A percentile compares a stretch with the other conserved stretches of the same genome.
Conservation (phyloP, 2,113 vertebrate species). For the Mesitornis unicolor region DNA sequence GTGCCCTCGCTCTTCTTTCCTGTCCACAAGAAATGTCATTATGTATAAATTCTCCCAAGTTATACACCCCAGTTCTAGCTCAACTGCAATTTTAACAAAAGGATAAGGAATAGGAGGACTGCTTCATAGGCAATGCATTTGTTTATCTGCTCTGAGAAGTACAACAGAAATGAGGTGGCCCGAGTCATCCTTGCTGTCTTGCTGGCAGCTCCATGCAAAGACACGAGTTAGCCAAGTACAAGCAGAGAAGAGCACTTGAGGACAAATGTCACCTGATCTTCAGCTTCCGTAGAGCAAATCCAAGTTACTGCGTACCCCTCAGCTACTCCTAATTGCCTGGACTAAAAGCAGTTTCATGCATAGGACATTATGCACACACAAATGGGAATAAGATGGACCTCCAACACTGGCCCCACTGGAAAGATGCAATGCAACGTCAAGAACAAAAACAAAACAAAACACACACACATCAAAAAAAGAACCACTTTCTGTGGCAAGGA, state of each 20-base stretch:
- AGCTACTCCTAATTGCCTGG: neutral
- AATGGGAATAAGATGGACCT: neutral
- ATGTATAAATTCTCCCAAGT: neutral
- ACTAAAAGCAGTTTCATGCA: neutral
- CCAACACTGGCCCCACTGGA: neutral
- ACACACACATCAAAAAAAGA: neutral
- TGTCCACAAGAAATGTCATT: neutral
- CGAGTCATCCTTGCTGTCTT: neutral
- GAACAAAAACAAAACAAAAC: neutral
- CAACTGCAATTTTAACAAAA: neutral
- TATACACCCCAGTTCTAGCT: neutral
- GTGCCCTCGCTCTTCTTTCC: neutral
- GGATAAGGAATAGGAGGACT: neutral
- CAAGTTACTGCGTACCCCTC: neutral
- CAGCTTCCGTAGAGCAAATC: neutral
- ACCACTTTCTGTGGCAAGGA: neutral
- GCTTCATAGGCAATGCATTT: rapidly evolving
- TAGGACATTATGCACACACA: neutral
- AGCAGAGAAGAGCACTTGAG: neutral
- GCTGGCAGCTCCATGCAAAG: neutral
- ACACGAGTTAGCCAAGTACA: neutral
- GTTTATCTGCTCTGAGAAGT: neutral
- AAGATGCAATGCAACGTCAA: neutral
- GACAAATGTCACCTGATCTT: neutral
- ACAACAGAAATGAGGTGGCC: neutral